Evolutionary conservation across 2,888 invertebrate species (phyloP).

Genomic region (Eueremaeus valkanovi): DNA sequence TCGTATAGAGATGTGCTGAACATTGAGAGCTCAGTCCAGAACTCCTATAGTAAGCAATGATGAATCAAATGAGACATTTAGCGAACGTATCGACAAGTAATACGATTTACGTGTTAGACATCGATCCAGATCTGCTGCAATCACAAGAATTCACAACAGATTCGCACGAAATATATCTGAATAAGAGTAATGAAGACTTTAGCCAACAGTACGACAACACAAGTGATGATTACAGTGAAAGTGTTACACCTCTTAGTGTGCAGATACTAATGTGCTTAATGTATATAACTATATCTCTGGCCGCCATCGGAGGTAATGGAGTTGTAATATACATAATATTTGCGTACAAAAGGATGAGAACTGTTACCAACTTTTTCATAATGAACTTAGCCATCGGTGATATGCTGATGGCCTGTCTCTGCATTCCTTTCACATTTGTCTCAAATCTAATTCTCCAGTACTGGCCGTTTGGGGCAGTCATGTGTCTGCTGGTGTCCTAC

Average conservation of each 20-base stretch:
- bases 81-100: not conserved
- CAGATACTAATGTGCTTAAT: conserved; percentile 51
- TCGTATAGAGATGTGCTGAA: too few relatives aligned
- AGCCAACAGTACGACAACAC: not conserved
- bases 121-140: not conserved
- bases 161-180: not conserved
- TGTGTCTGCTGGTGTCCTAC: conserved; percentile 79
- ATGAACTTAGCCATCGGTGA: conserved; percentile 79
- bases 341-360: conserved; percentile 77
- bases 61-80: not conserved
- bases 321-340: conserved; percentile 79
- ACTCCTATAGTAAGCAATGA: too few relatives aligned
- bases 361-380: conserved; percentile 87
- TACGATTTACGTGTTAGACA: not conserved
- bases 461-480: conserved; percentile 79
- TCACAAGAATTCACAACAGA: not conserved
- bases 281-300: conserved; percentile 54
- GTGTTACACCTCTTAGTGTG: not conserved
- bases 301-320: conserved; percentile 56
- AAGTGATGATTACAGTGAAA: not conserved
- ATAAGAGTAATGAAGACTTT: not conserved
- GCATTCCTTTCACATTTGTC: conserved; percentile 84
- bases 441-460: conserved; percentile 70
- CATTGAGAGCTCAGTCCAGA: too few relatives aligned
- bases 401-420: conserved; percentile 80